phyloP scores from a whole-genome alignment of 2,113 vertebrate genomes.

The Gasterosteus aculeatus region DNA sequence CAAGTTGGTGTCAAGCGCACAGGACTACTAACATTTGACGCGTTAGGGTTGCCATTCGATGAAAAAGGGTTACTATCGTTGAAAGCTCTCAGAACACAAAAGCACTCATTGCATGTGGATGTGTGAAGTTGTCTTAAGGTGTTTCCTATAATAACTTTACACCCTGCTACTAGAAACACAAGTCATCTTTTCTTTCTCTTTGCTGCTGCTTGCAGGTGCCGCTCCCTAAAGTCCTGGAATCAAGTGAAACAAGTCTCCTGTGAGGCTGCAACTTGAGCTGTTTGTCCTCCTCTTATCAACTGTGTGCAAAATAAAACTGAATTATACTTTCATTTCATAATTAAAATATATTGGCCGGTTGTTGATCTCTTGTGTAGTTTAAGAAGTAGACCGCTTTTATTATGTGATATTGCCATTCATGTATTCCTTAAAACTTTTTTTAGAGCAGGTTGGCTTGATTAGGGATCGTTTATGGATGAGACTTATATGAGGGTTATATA shows the following conservation, averaged over 20 bases:
- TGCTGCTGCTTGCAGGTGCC: constrained; percentile 84
- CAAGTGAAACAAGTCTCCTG: constrained; percentile 79
- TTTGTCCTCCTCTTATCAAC: constrained; percentile 26
- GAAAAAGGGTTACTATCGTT: background rate
- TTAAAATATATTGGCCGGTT: background rate
- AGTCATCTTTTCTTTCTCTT: constrained; percentile 10
- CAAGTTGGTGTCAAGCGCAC: background rate
- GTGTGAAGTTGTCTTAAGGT: background rate
- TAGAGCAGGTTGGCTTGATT: background rate
- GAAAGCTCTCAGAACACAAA: background rate
- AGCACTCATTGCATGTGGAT: background rate
- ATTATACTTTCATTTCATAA: background rate
- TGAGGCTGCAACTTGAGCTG: constrained; percentile 44
- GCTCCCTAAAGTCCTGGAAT: constrained; percentile 90
- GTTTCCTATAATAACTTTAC: background rate
- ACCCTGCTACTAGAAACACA: background rate
- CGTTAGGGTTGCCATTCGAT: background rate
- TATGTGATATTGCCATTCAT: background rate
- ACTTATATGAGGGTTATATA: background rate
- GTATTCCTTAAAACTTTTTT: background rate
- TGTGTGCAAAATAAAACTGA: background rate
- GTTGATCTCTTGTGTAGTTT: constrained; percentile 20
- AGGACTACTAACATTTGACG: background rate
- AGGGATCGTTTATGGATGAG: background rate
- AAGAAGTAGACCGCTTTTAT: background rate